These are phyloP conservation scores for Callipepla californica DNA, from an alignment of 2,113 vertebrate species.

Conservation along the genomic window DNA sequence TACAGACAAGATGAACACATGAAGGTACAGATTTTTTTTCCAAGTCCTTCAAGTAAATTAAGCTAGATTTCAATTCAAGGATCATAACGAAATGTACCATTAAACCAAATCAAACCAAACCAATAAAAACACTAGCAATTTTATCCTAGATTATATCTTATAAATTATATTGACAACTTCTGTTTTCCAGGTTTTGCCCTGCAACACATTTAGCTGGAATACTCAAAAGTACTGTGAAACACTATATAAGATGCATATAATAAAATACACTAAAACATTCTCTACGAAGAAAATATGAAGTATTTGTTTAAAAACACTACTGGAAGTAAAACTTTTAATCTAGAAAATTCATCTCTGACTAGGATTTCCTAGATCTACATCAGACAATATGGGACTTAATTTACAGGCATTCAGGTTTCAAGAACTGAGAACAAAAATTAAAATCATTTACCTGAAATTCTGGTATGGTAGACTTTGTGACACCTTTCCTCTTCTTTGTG, in stretches of 20 bases:
- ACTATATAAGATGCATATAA: neutral
- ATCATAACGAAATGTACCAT: neutral
- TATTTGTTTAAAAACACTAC: neutral
- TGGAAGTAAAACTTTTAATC: neutral
- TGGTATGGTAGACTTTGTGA: slow-evolving; percentile 81
- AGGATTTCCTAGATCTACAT: slow-evolving; percentile 10
- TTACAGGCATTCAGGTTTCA: slow-evolving; percentile 40
- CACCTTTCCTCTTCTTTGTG: slow-evolving; percentile 84
- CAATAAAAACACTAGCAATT: neutral
- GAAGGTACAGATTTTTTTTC: neutral
- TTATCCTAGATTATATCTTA: neutral
- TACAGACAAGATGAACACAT: neutral
- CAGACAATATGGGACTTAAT: slow-evolving; percentile 37
- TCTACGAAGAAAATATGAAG: neutral
- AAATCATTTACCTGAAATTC: slow-evolving; percentile 90
- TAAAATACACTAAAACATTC: neutral
- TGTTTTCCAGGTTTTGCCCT: neutral
- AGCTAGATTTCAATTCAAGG: neutral
- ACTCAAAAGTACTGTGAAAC: neutral
- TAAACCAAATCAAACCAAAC: neutral
- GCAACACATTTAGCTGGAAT: neutral
- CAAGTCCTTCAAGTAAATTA: neutral
- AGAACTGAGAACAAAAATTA: slow-evolving; percentile 49
- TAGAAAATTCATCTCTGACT: slow-evolving; percentile 1
- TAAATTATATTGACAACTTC: neutral